These are phyloP conservation scores for Microcebus ravelobensis DNA, from an alignment of 2,113 vertebrate species.

Conservation along the genomic window DNA sequence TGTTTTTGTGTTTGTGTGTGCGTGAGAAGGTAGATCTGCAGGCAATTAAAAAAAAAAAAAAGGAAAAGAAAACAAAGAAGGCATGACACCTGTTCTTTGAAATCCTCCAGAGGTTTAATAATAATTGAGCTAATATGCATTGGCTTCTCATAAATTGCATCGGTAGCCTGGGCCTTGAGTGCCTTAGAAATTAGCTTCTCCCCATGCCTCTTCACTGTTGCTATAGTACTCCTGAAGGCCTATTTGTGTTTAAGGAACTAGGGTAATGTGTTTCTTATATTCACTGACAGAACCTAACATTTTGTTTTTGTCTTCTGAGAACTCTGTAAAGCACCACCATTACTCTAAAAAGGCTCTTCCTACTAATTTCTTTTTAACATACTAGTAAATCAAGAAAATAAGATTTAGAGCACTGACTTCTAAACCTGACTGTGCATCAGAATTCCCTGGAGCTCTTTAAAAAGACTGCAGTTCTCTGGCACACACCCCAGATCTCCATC, in stretches of 20 bases:
- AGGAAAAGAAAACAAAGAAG: constrained; percentile 34
- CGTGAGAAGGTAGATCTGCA: neutral
- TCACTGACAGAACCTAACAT: neutral
- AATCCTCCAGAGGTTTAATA: constrained; percentile 35
- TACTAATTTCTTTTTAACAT: constrained; percentile 19
- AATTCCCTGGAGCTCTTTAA: constrained; percentile 25
- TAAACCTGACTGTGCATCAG: neutral
- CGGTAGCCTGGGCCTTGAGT: constrained; percentile 40
- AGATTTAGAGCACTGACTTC: constrained; percentile 37
- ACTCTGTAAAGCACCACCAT: neutral
- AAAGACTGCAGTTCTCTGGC: neutral
- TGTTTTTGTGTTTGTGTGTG: neutral
- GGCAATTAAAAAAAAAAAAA: neutral
- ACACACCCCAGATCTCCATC: neutral
- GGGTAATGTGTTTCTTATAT: neutral
- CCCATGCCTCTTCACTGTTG: constrained; percentile 33
- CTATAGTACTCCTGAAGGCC: constrained; percentile 27
- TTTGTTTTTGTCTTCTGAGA: constrained; percentile 24
- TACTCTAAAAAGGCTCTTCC: constrained; percentile 2
- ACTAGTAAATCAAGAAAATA: constrained; percentile 15
- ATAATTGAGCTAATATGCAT: constrained; percentile 57
- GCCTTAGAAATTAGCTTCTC: constrained; percentile 59
- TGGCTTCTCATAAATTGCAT: constrained; percentile 49
- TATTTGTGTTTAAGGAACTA: constrained; percentile 57
- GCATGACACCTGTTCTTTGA: constrained; percentile 15